Percentiles rank a stretch among this genome's conserved stretches.
Evolutionary conservation across 2,888 invertebrate genomes (phyloP).

Genomic region (Xylota segnis): DNA sequence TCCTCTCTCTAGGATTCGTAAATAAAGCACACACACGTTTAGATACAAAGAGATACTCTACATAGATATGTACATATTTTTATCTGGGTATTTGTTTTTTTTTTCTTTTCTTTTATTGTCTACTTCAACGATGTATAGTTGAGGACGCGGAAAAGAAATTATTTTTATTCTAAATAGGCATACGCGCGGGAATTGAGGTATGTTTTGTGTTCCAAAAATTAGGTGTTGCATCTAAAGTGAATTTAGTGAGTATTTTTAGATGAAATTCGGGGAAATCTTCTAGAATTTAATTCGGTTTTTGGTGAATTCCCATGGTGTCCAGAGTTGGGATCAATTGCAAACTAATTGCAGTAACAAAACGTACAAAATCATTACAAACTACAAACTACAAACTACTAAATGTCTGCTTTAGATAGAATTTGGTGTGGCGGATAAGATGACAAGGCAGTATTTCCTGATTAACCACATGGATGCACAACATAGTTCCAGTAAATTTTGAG

Average conservation of each 20-base stretch:
- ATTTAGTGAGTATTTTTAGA: constrained; percentile 2
- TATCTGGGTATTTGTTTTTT: constrained; percentile 26
- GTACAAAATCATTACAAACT: too few relatives aligned
- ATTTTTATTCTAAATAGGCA: constrained; percentile 58
- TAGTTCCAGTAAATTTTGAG: too few relatives aligned
- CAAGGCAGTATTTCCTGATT: too few relatives aligned
- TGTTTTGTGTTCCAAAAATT: background rate
- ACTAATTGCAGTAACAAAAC: too few relatives aligned
- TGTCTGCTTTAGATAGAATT: too few relatives aligned
- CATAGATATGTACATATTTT: constrained; percentile 28
- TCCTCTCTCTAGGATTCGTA: constrained; percentile 64
- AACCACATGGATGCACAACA: too few relatives aligned
- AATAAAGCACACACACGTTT: constrained; percentile 40
- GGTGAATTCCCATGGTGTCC: background rate
- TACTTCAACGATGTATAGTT: constrained; percentile 45
- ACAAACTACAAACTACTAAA: too few relatives aligned
- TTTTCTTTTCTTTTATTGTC: constrained; percentile 43
- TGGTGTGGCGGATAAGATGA: too few relatives aligned
- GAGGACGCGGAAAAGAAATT: constrained; percentile 64
- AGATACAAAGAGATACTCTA: constrained; percentile 27
- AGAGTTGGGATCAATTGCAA: too few relatives aligned
- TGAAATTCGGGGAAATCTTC: too few relatives aligned
- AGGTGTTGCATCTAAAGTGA: constrained; percentile 13
- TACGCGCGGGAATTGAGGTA: constrained; percentile 37
- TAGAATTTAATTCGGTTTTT: background rate